A percentile compares a stretch with the other conserved stretches of the same genome.
These are phyloP conservation scores for Salminus brasiliensis DNA, from an alignment of 2,113 vertebrate species.

Conservation along the genomic window DNA sequence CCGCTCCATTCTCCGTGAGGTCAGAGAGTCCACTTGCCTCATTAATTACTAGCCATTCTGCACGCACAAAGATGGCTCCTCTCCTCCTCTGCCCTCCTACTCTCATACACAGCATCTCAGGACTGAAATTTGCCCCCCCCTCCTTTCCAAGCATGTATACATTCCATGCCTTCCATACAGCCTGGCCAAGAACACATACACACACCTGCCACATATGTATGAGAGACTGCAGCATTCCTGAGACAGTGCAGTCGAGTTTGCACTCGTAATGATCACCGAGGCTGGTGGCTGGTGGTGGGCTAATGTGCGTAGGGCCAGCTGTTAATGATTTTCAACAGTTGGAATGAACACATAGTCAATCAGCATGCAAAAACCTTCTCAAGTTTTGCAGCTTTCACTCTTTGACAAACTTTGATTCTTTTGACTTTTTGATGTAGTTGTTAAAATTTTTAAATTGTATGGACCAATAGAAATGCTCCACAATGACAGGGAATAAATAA, in stretches of 20 bases:
- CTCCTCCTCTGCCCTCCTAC: slow-evolving; percentile 3
- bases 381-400: too few species aligned
- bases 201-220: neutral
- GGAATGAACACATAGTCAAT: slow-evolving; percentile 16
- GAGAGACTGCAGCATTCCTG: neutral
- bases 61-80: slow-evolving; percentile 49
- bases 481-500: too few species aligned
- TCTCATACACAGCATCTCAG: neutral
- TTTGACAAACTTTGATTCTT: too few species aligned
- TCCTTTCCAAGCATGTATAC: neutral
- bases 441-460: too few species aligned
- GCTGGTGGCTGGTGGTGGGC: neutral
- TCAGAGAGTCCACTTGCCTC: slow-evolving; percentile 54
- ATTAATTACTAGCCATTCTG: slow-evolving; percentile 65
- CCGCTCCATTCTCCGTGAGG: slow-evolving; percentile 42
- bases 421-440: too few species aligned
- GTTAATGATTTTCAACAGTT: slow-evolving; percentile 6
- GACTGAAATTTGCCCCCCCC: neutral
- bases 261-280: neutral
- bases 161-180: neutral
- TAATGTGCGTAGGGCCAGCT: neutral
- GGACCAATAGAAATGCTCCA: too few species aligned
- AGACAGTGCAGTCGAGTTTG: neutral
- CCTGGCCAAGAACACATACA: neutral
- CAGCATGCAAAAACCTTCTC: too few species aligned